These are phyloP conservation scores for Cromileptes altivelis DNA, from an alignment of 2,113 vertebrate genomes.

Conservation along the genomic window DNA sequence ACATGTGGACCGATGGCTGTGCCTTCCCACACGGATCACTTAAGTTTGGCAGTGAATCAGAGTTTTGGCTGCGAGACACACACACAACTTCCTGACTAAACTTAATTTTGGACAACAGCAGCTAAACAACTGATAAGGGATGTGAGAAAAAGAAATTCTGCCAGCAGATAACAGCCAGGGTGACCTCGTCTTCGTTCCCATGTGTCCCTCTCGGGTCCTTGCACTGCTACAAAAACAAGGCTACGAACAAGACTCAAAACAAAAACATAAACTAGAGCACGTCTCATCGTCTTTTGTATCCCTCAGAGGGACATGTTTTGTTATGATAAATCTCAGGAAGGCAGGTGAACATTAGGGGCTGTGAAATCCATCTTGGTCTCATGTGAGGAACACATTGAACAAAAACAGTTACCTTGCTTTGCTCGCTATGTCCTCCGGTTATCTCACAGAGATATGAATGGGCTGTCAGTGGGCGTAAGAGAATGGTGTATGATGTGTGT, in stretches of 20 bases:
- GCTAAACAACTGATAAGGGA: background rate
- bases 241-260: background rate
- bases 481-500: background rate
- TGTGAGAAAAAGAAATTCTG: background rate
- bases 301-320: background rate
- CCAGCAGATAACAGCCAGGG: background rate
- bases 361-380: background rate
- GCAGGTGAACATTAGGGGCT: background rate
- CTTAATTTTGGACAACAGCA: conserved; percentile 10
- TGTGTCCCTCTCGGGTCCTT: background rate
- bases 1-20: background rate
- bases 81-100: conserved; percentile 11
- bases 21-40: background rate
- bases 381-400: background rate
- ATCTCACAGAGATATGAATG: background rate
- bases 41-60: background rate
- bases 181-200: conserved; percentile 24
- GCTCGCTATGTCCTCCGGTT: background rate
- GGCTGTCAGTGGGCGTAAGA: background rate
- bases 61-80: background rate
- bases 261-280: background rate
- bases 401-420: background rate
- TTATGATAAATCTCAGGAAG: background rate
- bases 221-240: background rate
- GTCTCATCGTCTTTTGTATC: background rate